Evolutionary conservation across 2,797 vertebrate genomes (phyloP).

Genomic region (Peromyscus attwateri): DNA sequence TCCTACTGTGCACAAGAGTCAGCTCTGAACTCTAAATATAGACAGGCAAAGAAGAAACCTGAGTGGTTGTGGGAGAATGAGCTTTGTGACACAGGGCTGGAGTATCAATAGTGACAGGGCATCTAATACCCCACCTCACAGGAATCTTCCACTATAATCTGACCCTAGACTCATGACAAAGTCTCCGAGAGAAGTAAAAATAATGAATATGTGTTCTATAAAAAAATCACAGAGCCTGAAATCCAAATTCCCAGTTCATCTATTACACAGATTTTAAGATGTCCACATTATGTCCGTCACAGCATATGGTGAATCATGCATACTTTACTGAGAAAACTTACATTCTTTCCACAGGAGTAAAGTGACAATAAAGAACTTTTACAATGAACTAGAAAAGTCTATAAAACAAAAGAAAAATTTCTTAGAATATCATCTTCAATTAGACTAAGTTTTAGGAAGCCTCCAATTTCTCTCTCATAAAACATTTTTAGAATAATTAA

Average conservation of each 20-base stretch:
- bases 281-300: neutral
- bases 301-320: neutral
- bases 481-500: neutral
- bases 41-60: neutral
- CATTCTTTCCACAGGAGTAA: neutral
- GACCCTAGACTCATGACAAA: neutral
- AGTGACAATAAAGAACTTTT: neutral
- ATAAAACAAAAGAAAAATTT: neutral
- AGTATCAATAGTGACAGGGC: neutral
- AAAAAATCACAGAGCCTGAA: neutral
- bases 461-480: neutral
- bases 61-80: neutral
- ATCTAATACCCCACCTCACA: neutral
- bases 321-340: neutral
- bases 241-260: neutral
- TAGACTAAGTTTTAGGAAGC: neutral
- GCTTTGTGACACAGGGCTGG: neutral
- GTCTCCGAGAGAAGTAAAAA: neutral
- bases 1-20: neutral
- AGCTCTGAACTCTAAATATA: neutral
- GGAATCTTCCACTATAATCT: neutral
- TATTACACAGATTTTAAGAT: slow-evolving; percentile 5
- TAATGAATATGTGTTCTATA: neutral
- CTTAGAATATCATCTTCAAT: neutral
- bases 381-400: neutral